Evolutionary conservation across 1,140 invertebrate species (phyloP), one percentile per base, ranked within the genome.

Genomic region (Euwallacea similis): DNA sequence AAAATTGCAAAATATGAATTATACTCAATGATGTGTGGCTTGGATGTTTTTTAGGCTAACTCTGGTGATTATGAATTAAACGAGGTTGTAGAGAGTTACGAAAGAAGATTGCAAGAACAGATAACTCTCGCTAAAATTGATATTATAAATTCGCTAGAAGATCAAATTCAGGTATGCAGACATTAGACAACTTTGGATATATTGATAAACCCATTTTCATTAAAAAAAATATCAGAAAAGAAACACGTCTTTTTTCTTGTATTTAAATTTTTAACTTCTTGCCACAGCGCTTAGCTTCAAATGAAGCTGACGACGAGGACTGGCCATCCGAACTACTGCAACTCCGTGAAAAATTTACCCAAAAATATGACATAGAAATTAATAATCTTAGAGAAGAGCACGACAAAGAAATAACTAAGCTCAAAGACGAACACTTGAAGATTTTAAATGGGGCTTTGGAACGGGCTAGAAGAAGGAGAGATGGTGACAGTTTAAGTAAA

Each of bases 261-360:
- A 43, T 63, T 65, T 62, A 4, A 33, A 33, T 33, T 33, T 33
- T 65, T 43, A 21, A 4, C 21, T 33, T 33, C 4, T 33, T 72
- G 73, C 75, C 76, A 43, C 78, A 91, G 89, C 86, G 86, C 73
- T 78, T 91, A 66, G 81, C 90, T 50, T 87, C 86, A 2, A 86
- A 86, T 72, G 86, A 88, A 6, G 83, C 84, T 41, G 88, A 89
- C 60, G 84, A 87, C 71, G 85, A 87, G 70, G 87, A 87, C 77
- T 90, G 89, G 88, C 89, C 90, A 7, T 75, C 86, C 53, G 90
- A 91, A 79, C 82, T 92, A 56, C 81, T 90, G 42, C 85, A 87
- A 68, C 76, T 91, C 41, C 80, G 88, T 4, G 88, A 90, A 76
- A 89, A 87, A 81, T 88, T 91, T 63, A 87, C 88, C 44, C 85